Conservation (phyloP, 2,797 vertebrate genomes). For the Bradypus variegatus region DNA sequence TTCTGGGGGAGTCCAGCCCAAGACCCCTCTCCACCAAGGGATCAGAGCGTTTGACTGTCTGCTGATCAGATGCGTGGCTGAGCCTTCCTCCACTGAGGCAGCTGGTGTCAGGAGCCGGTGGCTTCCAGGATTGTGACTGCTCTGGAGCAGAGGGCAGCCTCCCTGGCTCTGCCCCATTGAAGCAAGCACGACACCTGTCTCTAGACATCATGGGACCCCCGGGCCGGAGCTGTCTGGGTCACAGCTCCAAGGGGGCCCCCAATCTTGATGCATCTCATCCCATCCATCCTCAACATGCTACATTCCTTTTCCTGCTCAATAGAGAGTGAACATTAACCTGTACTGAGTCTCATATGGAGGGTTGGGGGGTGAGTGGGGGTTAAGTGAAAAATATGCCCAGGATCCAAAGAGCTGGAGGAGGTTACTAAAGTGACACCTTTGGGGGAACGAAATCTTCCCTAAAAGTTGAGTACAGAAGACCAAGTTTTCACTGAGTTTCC, state of each 20-base stretch:
- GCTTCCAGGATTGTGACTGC: neutral
- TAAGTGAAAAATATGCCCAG: neutral
- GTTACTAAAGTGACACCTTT: neutral
- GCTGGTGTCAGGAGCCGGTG: neutral
- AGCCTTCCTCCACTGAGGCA: neutral
- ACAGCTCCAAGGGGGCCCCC: accelerated
- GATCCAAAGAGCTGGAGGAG: neutral
- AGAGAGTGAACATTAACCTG: accelerated
- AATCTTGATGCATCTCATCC: neutral
- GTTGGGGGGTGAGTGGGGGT: neutral
- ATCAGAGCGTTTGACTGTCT: neutral
- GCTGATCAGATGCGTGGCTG: neutral
- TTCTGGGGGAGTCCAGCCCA: neutral
- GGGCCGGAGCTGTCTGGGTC: neutral
- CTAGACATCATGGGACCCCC: accelerated
- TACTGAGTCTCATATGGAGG: neutral
- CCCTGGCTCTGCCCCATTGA: neutral
- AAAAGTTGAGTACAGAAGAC: neutral
- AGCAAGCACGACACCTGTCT: neutral
- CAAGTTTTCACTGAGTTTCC: neutral
- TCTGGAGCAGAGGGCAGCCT: neutral
- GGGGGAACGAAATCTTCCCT: neutral
- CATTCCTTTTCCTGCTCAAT: neutral
- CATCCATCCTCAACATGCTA: accelerated
- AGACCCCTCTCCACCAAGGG: neutral